Evolutionary conservation across 2,113 vertebrate species (phyloP), one percentile per base, ranked within the genome.

Genomic region (Agapornis roseicollis): DNA sequence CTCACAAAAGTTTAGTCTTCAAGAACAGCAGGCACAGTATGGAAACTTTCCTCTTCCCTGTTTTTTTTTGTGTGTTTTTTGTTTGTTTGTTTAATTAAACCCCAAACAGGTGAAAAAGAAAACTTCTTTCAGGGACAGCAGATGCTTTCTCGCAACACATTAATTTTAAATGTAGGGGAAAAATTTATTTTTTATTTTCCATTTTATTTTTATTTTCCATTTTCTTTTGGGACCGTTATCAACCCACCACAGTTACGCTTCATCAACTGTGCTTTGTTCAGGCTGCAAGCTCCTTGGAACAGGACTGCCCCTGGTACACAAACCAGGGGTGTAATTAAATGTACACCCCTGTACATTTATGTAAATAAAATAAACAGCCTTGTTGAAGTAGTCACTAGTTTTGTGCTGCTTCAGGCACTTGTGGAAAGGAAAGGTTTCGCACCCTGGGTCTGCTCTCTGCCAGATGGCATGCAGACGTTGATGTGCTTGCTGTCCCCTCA

Each of bases 371-470:
- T 9, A 35, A 53, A 25, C 9, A 90, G 27, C 24, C 55, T 69
- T 29, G 13, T 29, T 71, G 52, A 22, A 52, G 28, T 3, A 5
- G 19, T 25, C 28, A 20, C 44, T 18, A 6, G 33, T 65, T 41
- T n/a, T 60, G 19, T 44, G 49, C 37, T 58, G 49, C 55, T 69
- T 47, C 0, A 1, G n/a, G 23, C 29, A 4, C n/a, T 7, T 29
- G 41, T 49, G 42, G 19, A 52, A 20, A 10, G 28, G 50, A 39
- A 27, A 72, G 29, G 28, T 39, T 64, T 65, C 0, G 1, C 19
- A 2, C 28, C 0, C 0, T 25, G 5, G 49, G 56, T 69, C 55
- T 31, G 49, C n/a, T 50, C 37, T 41, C 28, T 7, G 19, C 17
- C 25, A 31, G 46, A n/a, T n/a, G 19, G 4, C 3, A 6, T 17